Percentiles rank a stretch among this genome's conserved stretches.
Conservation (phyloP, 2,113 vertebrate genomes). For the Sclerurus mexicanus region DNA sequence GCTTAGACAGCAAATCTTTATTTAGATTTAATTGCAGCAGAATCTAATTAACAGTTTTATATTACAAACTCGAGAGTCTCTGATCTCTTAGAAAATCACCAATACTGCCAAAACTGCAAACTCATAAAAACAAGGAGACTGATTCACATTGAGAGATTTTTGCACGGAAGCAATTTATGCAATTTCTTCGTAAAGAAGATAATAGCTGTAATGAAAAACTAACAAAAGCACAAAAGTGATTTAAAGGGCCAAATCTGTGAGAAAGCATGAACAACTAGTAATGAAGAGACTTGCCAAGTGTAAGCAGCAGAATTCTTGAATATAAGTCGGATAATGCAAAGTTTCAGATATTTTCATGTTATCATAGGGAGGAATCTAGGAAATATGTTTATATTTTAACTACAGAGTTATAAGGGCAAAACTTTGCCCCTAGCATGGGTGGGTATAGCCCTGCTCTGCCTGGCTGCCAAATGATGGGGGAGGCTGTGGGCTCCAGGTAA, state of each 20-base stretch:
- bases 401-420: not conserved
- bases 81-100: not conserved
- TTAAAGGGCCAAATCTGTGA: not conserved
- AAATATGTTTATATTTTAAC: not conserved
- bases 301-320: not conserved
- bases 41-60: slow-evolving; percentile 29
- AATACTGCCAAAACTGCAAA: not conserved
- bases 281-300: not conserved
- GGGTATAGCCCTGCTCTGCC: not conserved
- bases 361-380: not conserved
- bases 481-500: not conserved
- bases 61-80: not conserved
- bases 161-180: not conserved
- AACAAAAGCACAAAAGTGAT: not conserved
- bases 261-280: not conserved
- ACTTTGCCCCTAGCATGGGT: not conserved
- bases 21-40: slow-evolving; percentile 31
- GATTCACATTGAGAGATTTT: not conserved
- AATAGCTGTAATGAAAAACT: not conserved
- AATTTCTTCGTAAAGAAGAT: not conserved
- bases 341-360: not conserved
- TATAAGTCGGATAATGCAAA: not conserved
- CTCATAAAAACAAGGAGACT: not conserved
- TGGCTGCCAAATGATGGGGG: not conserved
- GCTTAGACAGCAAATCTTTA: slow-evolving; percentile 21